Base-by-base conservation (phyloP, 1,140 invertebrate species). In the Drosophila ohnishii region DNA sequence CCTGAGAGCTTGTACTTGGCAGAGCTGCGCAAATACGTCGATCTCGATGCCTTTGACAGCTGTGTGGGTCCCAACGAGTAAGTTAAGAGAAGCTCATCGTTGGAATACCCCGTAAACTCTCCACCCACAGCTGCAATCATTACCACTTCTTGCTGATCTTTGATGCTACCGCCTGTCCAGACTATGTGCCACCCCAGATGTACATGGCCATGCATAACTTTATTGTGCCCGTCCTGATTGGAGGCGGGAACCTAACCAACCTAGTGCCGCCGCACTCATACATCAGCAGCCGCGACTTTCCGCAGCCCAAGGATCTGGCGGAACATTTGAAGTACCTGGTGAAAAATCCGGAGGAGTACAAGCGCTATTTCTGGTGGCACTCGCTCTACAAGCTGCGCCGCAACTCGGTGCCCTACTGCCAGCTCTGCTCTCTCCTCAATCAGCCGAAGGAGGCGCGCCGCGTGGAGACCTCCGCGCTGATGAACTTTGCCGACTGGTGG, bases 91-190 rank as follows among this genome's bases (percentile, higher is more conserved):
- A 1, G 0, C 25, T 10, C 4, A 13, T 19, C 19, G 2, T 13
- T 3, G 6, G 5, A 22, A 44, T 44, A 22, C 19, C 1, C 5
- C 19, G 25, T 44, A 13, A 44, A 22, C 2, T 22, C 5, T 11
- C 10, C 42, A 1, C 16, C 5, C n/a, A 0, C 42, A 88, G 82
- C 6, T 86, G 82, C 60, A 30, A 25, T 7, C 19, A n/a, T 22
- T 86, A 86, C 48, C 42, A 72, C 22, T 86, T 86, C 22, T 67
- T 81, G 78, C 19, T 86, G 5, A 61, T 86, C 32, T 78, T 86
- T n/a, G 82, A 86, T 19, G 13, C 82, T 0, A 69, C 53, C 8
- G 16, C 14, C 8, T 86, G 82, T 28, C 78, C 69, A 10, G 82
- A 86, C 34, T 86, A 69, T 40, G 55, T 86, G 28, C 62, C 73